phyloP scores from a whole-genome alignment of 2,797 vertebrate genomes.

The Anas acuta region DNA sequence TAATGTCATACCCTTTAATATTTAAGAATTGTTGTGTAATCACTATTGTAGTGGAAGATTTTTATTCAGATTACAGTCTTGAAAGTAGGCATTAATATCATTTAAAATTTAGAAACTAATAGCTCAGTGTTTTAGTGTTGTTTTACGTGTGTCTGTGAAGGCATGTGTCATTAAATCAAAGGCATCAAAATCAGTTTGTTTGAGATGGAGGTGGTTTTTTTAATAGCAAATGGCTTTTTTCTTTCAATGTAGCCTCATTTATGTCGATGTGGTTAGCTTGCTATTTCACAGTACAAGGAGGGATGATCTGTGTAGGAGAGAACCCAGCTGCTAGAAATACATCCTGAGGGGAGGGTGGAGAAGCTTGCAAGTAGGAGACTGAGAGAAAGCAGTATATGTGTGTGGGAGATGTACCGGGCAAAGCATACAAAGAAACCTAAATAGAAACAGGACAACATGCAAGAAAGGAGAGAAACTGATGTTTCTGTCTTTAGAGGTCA shows the following conservation, averaged over 20 bases:
- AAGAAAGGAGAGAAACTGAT: neutral
- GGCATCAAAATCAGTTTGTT: neutral
- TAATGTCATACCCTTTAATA: neutral
- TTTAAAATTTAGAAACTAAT: neutral
- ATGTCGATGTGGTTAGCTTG: neutral
- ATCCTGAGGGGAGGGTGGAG: neutral
- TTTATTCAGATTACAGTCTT: neutral
- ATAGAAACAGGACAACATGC: conserved; percentile 4
- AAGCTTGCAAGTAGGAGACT: neutral
- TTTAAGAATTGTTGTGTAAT: neutral
- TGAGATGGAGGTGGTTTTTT: neutral
- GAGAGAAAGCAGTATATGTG: neutral
- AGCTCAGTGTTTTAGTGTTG: neutral
- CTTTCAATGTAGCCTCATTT: neutral
- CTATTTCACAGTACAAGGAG: neutral
- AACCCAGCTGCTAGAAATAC: conserved; percentile 13
- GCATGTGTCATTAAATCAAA: neutral
- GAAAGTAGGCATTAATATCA: neutral
- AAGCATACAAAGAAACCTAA: neutral
- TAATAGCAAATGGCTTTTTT: neutral
- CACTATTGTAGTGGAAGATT: neutral
- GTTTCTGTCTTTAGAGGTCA: conserved; percentile 11
- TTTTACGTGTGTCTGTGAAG: neutral
- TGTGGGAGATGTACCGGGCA: neutral
- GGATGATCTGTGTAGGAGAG: conserved; percentile 50